Evolutionary conservation across 1,140 invertebrate genomes (phyloP).

Genomic region (Drosophila kurseongensis): DNA sequence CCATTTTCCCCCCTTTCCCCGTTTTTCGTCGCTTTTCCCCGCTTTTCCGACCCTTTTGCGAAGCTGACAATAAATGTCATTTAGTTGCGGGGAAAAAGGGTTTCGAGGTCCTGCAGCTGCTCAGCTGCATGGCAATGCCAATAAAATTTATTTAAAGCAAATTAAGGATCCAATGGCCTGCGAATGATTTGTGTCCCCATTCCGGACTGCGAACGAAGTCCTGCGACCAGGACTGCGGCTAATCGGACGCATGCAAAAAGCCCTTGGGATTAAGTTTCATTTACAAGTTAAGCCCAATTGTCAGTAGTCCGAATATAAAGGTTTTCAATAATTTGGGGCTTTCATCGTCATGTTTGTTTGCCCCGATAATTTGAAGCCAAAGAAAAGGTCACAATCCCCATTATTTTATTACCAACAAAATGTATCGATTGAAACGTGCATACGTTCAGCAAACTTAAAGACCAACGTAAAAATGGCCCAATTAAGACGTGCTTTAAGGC

Average conservation of each 20-base stretch:
- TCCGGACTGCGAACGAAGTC: background rate
- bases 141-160: conserved; percentile 79
- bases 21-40: conserved; percentile 12
- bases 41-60: conserved; percentile 20
- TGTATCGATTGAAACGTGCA: background rate
- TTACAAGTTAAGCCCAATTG: conserved; percentile 36
- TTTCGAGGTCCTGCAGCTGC: conserved; percentile 22
- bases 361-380: background rate
- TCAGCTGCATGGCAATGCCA: conserved; percentile 63
- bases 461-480: background rate
- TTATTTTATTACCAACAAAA: too few species aligned
- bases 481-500: conserved; percentile 5
- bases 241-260: conserved; percentile 22
- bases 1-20: conserved; percentile 13
- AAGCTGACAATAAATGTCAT: conserved; percentile 80
- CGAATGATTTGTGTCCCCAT: conserved; percentile 55
- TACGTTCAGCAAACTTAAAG: too few species aligned
- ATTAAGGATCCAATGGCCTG: conserved; percentile 67
- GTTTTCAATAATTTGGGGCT: conserved; percentile 33
- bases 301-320: conserved; percentile 18
- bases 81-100: conserved; percentile 49
- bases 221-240: conserved; percentile 10
- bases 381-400: background rate
- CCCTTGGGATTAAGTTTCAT: conserved; percentile 22
- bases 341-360: conserved; percentile 14